Evolutionary conservation across 2,113 vertebrate species (phyloP), one percentile per base, ranked within the genome.

Genomic region (Mastomys coucha): DNA sequence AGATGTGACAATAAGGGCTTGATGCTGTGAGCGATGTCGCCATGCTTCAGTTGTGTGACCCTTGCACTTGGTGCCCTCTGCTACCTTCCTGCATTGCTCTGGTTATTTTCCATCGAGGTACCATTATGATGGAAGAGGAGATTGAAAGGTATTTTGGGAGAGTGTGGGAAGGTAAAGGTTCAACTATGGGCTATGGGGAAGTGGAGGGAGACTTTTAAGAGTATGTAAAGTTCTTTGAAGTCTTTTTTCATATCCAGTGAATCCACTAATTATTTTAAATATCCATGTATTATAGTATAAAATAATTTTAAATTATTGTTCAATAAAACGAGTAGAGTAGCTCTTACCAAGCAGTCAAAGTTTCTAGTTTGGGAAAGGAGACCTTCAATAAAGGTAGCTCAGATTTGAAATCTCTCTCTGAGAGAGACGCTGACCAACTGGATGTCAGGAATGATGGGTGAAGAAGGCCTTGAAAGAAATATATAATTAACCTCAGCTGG

Each of bases 311-410:
- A 88, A 65, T 85, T 92, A 58, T 65, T 53, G 56, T 78, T 58
- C 88, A 75, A 58, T 73, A 88, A 88, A 80, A 80, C 53, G 31
- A 13, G 6, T 53, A 53, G 28, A 80, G 31, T 91, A 63, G 39
- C 60, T 2, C 22, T 89, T 92, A 80, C 45, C 88, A 90, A 60
- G 80, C 60, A 69, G 58, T 22, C 19, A 58, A 2, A 36, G 42
- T 17, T 45, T 24, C 22, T 94, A 5, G 65, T 65, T 85, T 80
- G 42, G 85, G 91, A 77, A 82, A 22, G 58, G 42, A 75, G 87
- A 53, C n/a, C 58, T 93, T 93, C 91, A 58, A 60, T 82, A 80
- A 96, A 91, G 72, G 31, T 65, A 53, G 16, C 19, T 94, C 82
- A 76, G 8, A 58, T 93, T 89, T 89, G 31, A 80, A 45, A 53